Percentiles rank a stretch among this genome's conserved stretches.
These are phyloP conservation scores for Nyctibius grandis DNA, from an alignment of 2,797 vertebrate genomes.

Conservation along the genomic window DNA sequence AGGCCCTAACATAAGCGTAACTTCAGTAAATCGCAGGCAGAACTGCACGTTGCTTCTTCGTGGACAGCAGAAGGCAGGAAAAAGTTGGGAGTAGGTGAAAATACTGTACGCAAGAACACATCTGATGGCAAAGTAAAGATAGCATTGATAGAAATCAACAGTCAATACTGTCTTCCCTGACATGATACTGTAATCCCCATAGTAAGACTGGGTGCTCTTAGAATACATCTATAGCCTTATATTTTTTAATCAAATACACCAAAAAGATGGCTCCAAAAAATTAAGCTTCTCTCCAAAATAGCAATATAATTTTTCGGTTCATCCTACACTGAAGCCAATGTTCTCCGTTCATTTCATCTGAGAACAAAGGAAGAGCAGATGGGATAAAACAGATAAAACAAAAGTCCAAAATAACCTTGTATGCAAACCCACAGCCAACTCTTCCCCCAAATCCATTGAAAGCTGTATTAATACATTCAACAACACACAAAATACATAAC, in stretches of 20 bases:
- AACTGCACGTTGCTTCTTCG: background rate
- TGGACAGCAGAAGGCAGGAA: background rate
- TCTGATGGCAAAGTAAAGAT: background rate
- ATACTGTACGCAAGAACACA: background rate
- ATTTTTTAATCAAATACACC: background rate
- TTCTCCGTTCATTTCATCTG: background rate
- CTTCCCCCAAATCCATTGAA: background rate
- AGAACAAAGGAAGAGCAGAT: constrained; percentile 17
- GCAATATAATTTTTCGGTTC: background rate
- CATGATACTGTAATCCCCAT: background rate
- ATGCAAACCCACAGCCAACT: background rate
- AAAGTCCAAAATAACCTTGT: background rate
- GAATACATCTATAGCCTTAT: background rate
- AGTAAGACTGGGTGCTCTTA: background rate
- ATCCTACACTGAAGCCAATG: background rate
- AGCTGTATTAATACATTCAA: background rate
- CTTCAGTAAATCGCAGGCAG: background rate
- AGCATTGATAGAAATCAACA: background rate
- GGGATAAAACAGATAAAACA: background rate
- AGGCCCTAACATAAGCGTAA: fast-evolving
- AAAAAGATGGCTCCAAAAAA: background rate
- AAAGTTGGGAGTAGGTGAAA: background rate
- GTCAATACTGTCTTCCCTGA: background rate
- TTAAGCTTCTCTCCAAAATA: background rate
- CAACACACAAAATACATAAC: background rate